Conservation (phyloP, 2,113 vertebrate genomes). For the Pachypanchax playfairii region DNA sequence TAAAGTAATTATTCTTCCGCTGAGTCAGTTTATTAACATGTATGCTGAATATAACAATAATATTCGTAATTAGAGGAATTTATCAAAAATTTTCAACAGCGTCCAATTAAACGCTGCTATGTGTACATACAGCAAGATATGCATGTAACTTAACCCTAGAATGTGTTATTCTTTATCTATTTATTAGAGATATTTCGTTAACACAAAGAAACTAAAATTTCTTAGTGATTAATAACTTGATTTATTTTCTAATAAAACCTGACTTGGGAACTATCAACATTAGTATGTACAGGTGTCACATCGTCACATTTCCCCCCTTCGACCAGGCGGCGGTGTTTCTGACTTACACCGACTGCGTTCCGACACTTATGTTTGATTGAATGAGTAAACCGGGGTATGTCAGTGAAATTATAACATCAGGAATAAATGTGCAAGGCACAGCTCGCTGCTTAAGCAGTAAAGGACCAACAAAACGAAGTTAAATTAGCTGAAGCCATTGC, state of each 20-base stretch:
- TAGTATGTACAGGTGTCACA: constrained; percentile 48
- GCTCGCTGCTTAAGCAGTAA: neutral
- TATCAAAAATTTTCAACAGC: neutral
- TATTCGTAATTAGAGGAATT: neutral
- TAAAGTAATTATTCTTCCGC: neutral
- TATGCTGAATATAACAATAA: neutral
- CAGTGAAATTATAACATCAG: neutral
- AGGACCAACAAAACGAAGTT: constrained; percentile 16
- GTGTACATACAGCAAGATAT: neutral
- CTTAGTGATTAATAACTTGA: neutral
- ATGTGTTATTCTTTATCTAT: neutral
- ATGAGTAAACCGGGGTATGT: neutral
- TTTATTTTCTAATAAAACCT: neutral
- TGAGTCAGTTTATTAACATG: neutral
- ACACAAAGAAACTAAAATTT: neutral
- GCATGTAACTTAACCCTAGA: constrained; percentile 12
- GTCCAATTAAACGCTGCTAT: neutral
- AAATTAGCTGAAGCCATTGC: constrained; percentile 13
- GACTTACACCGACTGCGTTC: constrained; percentile 36
- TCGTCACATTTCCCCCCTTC: constrained; percentile 59
- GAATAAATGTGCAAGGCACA: neutral
- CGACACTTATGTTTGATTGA: constrained; percentile 17
- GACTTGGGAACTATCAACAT: constrained; percentile 49
- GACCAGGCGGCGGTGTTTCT: constrained; percentile 52
- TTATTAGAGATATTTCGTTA: neutral